Percentiles rank a stretch among this genome's conserved stretches.
Conservation (phyloP, 37 sponge, comb jelly and placozoan genomes). For the Aphrocallistes beatrix region DNA sequence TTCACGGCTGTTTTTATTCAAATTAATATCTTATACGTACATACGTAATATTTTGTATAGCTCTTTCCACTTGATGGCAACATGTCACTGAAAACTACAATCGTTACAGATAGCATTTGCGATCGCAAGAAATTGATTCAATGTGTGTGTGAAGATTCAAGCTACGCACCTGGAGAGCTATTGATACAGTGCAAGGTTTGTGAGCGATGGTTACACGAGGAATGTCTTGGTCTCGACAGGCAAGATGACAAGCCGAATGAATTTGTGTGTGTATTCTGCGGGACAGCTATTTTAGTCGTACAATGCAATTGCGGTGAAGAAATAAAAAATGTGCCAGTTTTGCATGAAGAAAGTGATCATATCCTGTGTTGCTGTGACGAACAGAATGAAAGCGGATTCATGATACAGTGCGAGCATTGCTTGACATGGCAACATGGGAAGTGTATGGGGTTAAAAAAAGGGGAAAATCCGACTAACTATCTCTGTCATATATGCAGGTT, state of each 20-base stretch:
- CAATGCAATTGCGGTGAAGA: not conserved
- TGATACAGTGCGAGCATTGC: not conserved
- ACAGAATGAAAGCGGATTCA: not conserved
- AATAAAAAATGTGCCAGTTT: not conserved
- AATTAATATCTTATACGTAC: no score
- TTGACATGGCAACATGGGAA: not conserved
- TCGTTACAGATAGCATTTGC: no score
- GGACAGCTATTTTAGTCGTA: not conserved
- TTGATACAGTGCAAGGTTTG: not conserved
- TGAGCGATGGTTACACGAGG: not conserved
- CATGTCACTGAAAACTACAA: no score
- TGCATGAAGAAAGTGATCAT: not conserved
- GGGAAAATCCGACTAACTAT: not conserved
- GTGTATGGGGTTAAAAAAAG: not conserved
- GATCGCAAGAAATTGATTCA: conserved; percentile 17
- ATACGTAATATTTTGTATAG: no score
- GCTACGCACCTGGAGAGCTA: not conserved
- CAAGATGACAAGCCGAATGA: not conserved
- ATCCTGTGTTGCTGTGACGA: not conserved
- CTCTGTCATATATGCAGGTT: not conserved
- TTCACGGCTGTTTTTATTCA: no score
- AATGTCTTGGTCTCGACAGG: not conserved
- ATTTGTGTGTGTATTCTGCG: not conserved
- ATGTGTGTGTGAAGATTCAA: not conserved
- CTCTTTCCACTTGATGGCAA: no score